Percentiles rank a stretch among this genome's conserved stretches.
Evolutionary conservation across 2,113 vertebrate genomes (phyloP).

Genomic region (Manacus vitellinus): DNA sequence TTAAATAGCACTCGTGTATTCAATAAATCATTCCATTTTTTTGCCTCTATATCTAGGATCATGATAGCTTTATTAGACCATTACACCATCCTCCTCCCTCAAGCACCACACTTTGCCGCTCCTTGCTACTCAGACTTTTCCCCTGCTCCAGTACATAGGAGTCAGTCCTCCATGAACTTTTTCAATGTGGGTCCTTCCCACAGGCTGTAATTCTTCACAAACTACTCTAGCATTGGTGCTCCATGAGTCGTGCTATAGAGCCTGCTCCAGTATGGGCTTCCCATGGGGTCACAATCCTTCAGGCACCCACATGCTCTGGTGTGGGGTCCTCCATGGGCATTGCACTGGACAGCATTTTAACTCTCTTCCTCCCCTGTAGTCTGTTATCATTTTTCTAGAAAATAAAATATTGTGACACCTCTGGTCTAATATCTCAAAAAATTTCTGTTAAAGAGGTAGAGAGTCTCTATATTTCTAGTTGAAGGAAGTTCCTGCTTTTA

Average conservation of each 20-base stretch:
- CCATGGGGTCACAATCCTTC: neutral
- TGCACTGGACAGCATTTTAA: neutral
- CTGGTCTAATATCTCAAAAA: neutral
- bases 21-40: too few species aligned
- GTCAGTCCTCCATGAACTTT: neutral
- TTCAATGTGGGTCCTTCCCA: neutral
- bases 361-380: neutral
- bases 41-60: too few species aligned
- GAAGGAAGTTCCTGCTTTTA: neutral
- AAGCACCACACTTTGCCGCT: rapidly evolving
- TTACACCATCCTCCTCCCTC: neutral
- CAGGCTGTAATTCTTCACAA: neutral
- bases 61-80: too few species aligned
- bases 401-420: neutral
- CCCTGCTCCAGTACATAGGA: rapidly evolving
- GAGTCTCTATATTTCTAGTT: neutral
- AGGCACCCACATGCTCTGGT: rapidly evolving
- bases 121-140: neutral
- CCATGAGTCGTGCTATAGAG: neutral
- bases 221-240: neutral
- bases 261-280: neutral
- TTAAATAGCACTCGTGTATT: too few species aligned
- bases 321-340: neutral
- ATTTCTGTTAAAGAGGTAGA: neutral
- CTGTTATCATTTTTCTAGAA: neutral